Base-by-base conservation (phyloP, 2,113 vertebrate species). In the Promerops cafer region DNA sequence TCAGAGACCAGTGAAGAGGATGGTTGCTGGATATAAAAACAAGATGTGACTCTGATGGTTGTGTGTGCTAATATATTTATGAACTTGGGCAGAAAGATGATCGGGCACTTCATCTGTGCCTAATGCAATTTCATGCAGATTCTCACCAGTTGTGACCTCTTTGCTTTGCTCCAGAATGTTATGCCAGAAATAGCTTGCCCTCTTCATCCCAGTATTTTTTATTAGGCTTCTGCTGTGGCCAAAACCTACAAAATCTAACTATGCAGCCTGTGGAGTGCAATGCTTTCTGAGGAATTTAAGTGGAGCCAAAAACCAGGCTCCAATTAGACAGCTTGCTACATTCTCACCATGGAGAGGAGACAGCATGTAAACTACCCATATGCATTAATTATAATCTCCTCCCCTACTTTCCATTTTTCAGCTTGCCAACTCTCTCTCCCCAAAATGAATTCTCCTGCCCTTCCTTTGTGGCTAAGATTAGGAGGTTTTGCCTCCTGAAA, bases 301-400 rank as follows among this genome's bases (percentile, higher is more conserved):
- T 64, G 47, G 26, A 88, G 63, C 86, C 83, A 92, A 92, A 91
- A 93, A 1, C 1, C 53, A 76, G 60, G 53, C 69, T 95, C 44
- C 72, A 81, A 83, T 97, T 95, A 95, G 76, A 89, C 83, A 94
- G 72, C 90, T 96, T 95, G 86, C 66, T 87, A 53, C 61, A 57
- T 84, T 90, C 83, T 90, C 69, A 89, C 65, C 69, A 31, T 8
- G 69, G 77, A 96, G 91, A 92, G 74, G n/a, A 89, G 65, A 95
- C 91, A 93, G 94, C 83, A 79, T 89, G 81, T 72, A 91, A 93
- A 95, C 77, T 89, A 87, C 66, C 49, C 27, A 0, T 49, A 75
- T 57, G 74, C 94, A 94, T 94, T 87, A 91, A 96, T 96, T 93
- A 95, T 76, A 56, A 84, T 79, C 53, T 69, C 26, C 52, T 94